Percentiles rank a stretch among this genome's conserved stretches.
Evolutionary conservation across 2,113 vertebrate species (phyloP).

Genomic region (Tychaedon coryphoeus): DNA sequence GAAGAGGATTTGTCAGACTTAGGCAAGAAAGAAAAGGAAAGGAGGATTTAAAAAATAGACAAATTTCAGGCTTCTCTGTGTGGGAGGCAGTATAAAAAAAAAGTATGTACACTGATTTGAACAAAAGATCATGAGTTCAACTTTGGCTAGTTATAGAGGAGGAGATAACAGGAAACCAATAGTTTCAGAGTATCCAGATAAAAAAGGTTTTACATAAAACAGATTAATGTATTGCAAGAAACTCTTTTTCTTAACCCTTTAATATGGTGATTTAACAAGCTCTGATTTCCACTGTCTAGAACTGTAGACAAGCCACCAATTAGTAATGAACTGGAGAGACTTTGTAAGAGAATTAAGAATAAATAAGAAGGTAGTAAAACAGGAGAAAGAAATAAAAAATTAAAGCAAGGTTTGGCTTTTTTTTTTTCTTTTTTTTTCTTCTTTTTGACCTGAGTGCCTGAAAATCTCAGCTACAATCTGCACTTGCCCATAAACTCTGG

Average conservation of each 20-base stretch:
- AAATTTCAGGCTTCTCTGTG: background rate
- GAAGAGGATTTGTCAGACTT: background rate
- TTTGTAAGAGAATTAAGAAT: background rate
- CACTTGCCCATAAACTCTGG: background rate
- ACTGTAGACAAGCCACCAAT: background rate
- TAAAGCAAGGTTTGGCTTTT: background rate
- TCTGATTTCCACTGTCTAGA: background rate
- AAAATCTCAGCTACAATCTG: background rate
- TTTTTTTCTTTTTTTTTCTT: background rate
- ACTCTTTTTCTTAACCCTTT: background rate
- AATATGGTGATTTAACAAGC: background rate
- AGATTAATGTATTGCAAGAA: background rate
- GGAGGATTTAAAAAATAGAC: background rate
- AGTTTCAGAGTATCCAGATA: background rate
- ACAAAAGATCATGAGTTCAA: conserved; percentile 23
- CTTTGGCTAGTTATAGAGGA: background rate
- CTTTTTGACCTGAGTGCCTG: background rate
- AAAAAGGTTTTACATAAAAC: background rate
- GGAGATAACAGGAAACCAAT: background rate
- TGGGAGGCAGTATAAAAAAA: background rate
- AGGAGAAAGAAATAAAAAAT: background rate
- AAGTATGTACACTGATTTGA: background rate
- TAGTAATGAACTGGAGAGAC: background rate
- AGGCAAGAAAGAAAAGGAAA: background rate
- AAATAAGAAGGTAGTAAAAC: background rate